Evolutionary conservation across 2,888 invertebrate genomes (phyloP).

Genomic region (Lissocephala sabroskyi): DNA sequence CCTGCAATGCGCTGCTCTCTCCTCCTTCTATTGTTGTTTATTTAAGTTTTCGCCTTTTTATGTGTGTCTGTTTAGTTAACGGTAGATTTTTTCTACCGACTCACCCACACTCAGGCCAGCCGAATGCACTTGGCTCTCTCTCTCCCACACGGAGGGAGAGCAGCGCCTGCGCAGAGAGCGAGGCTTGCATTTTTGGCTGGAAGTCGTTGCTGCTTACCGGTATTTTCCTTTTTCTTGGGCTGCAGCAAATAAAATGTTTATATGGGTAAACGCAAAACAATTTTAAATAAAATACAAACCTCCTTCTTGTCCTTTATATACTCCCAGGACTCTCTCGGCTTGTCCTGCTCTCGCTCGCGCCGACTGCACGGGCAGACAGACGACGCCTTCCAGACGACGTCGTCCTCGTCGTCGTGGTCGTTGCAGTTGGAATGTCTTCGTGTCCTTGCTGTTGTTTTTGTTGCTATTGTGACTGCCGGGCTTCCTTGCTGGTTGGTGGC

Average conservation of each 20-base stretch:
- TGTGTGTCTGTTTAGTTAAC: constrained; percentile 63
- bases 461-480: constrained; percentile 43
- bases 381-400: no score
- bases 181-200: constrained; percentile 13
- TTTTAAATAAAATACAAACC: constrained; percentile 61
- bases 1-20: not conserved
- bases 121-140: not conserved
- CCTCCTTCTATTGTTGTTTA: constrained; percentile 56
- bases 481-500: constrained; percentile 57
- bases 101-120: constrained; percentile 23
- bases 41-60: constrained; percentile 55
- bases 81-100: constrained; percentile 53
- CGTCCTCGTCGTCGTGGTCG: no score
- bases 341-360: constrained; percentile 6
- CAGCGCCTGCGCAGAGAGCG: not conserved
- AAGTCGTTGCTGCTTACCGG: constrained; percentile 36
- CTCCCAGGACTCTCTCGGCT: no score
- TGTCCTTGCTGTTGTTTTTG: constrained; percentile 29
- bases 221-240: constrained; percentile 25
- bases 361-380: constrained; percentile 25
- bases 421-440: constrained; percentile 62
- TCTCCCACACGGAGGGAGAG: not conserved
- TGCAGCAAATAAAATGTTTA: constrained; percentile 63
- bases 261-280: constrained; percentile 64
- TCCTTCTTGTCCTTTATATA: no score